Conservation (phyloP, 92 coral and sea anemone genomes). For the Phenganax subtilis region DNA sequence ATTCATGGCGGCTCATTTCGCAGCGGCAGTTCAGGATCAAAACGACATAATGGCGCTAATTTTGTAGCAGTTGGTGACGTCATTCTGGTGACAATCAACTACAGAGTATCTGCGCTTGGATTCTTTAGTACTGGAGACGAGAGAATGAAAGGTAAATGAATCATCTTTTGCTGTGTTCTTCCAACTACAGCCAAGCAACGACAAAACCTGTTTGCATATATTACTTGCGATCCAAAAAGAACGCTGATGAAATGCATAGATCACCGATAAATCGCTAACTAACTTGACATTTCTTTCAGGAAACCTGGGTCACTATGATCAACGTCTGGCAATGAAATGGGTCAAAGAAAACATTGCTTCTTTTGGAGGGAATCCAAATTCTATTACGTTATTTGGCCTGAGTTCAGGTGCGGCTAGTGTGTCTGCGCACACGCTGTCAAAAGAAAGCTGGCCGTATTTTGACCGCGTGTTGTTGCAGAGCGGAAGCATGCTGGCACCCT, state of each 20-base stretch:
- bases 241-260: not conserved
- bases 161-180: not conserved
- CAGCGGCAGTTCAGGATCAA: not conserved
- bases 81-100: constrained; percentile 24
- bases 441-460: constrained; percentile 5
- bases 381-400: constrained; percentile 10
- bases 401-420: not conserved
- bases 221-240: not conserved
- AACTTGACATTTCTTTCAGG: constrained; percentile 67
- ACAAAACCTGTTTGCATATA: not conserved
- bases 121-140: constrained; percentile 20
- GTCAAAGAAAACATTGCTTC: constrained; percentile 12
- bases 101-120: constrained; percentile 20
- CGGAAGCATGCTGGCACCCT: not conserved
- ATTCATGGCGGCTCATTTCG: constrained; percentile 20
- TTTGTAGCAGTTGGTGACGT: constrained; percentile 29
- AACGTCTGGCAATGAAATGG: constrained; percentile 20
- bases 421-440: not conserved
- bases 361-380: not conserved
- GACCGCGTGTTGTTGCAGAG: not conserved
- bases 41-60: constrained; percentile 5
- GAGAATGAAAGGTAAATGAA: constrained; percentile 6
- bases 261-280: constrained; percentile 55
- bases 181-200: not conserved
- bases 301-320: constrained; percentile 44